phyloP scores from a whole-genome alignment of 1,140 invertebrate genomes.

The Nasonia longicornis region DNA sequence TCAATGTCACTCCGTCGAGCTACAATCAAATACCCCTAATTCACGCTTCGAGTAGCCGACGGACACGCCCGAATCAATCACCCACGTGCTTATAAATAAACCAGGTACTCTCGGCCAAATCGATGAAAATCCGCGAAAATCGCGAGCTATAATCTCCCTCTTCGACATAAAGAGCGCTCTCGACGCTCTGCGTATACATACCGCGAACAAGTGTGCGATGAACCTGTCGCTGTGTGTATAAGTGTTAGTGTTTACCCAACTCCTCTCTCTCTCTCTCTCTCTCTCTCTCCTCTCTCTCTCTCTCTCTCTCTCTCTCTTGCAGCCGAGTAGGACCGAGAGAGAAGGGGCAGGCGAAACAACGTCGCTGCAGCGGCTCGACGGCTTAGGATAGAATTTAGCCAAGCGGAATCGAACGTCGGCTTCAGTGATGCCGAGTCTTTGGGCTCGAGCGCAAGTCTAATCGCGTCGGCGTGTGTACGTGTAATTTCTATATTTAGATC shows the following conservation, averaged over 20 bases:
- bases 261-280: neutral
- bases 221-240: too few species aligned
- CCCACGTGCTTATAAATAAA: too few species aligned
- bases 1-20: too few species aligned
- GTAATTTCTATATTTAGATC: constrained; percentile 1
- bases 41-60: too few species aligned
- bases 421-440: constrained; percentile 2
- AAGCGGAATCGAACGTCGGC: constrained; percentile 4
- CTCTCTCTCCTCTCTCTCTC: neutral
- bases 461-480: neutral
- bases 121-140: too few species aligned
- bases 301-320: neutral
- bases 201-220: too few species aligned
- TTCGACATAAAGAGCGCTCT: too few species aligned
- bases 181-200: too few species aligned
- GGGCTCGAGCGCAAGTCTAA: neutral
- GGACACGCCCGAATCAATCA: too few species aligned
- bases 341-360: neutral
- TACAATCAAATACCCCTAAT: too few species aligned
- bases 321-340: neutral
- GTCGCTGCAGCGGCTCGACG: neutral
- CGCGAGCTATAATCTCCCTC: too few species aligned
- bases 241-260: neutral
- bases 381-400: neutral
- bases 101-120: too few species aligned